Evolutionary conservation across 1,140 invertebrate species (phyloP).

Genomic region (Pseudomyrmex concolor): DNA sequence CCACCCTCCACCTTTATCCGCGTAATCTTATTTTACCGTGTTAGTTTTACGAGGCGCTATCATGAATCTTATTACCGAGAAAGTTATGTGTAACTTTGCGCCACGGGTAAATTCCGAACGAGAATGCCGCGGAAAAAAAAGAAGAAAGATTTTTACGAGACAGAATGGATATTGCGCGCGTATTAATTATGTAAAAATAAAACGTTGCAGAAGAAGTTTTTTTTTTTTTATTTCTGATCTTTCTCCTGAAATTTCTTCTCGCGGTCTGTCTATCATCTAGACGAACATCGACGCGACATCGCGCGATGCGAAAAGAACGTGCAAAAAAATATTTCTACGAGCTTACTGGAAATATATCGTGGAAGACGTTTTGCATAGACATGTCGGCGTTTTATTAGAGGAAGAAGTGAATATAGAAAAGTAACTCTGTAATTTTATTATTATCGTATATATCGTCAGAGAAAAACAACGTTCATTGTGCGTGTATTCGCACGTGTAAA

Average conservation of each 20-base stretch:
- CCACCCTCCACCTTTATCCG: neutral
- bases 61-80: neutral
- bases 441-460: conserved; percentile 10
- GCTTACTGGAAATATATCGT: neutral
- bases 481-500: neutral
- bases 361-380: neutral
- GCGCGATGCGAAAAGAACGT: neutral
- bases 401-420: neutral
- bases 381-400: conserved; percentile 15
- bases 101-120: too few relatives aligned
- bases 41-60: conserved; percentile 2
- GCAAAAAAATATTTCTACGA: neutral
- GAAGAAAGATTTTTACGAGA: too few relatives aligned
- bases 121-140: too few relatives aligned
- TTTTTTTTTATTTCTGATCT: too few relatives aligned
- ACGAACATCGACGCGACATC: neutral
- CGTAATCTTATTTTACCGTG: conserved; percentile 35
- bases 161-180: too few relatives aligned
- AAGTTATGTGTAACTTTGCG: neutral
- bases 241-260: too few relatives aligned
- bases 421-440: conserved; percentile 28
- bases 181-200: too few relatives aligned
- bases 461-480: neutral
- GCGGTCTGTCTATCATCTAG: too few relatives aligned
- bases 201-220: too few relatives aligned